Conservation (phyloP, 2,888 invertebrate species). For the Rotaria magnacalcarata region DNA sequence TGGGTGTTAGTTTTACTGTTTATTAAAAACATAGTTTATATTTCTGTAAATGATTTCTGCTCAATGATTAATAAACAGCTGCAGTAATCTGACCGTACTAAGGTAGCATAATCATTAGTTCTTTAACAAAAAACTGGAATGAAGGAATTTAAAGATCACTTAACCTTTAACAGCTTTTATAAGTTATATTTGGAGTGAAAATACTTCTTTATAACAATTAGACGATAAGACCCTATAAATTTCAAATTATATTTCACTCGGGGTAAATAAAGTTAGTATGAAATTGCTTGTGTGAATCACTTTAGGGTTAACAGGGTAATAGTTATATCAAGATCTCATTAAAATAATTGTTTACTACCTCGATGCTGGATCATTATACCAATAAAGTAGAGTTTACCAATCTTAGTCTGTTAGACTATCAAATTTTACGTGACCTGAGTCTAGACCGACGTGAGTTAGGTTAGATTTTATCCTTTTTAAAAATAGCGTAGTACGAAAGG, state of each 20-base stretch:
- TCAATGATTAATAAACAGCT: constrained; percentile 73
- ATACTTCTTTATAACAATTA: not conserved
- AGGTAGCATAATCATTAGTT: constrained; percentile 77
- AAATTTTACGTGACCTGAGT: constrained; percentile 12
- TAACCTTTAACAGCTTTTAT: not conserved
- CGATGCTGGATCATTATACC: constrained; percentile 16
- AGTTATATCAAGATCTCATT: not conserved
- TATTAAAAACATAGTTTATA: constrained; percentile 74
- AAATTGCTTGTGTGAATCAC: not conserved
- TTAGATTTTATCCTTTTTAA: not conserved
- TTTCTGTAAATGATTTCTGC: constrained; percentile 70
- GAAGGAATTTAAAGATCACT: constrained; percentile 12
- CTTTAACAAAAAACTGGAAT: constrained; percentile 53
- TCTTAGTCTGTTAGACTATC: constrained; percentile 10
- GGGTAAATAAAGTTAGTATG: not conserved
- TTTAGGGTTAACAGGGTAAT: constrained; percentile 24
- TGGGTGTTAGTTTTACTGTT: constrained; percentile 61
- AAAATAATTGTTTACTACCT: not conserved
- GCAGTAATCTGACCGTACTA: constrained; percentile 74
- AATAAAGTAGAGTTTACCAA: not conserved
- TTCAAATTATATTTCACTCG: not conserved
- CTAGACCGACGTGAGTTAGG: constrained; percentile 11
- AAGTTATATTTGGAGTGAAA: not conserved
- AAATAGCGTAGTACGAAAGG: not conserved
- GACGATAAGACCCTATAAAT: constrained; percentile 24